phyloP scores from a whole-genome alignment of 2,888 invertebrate genomes.

The Phymatocera aterrima region DNA sequence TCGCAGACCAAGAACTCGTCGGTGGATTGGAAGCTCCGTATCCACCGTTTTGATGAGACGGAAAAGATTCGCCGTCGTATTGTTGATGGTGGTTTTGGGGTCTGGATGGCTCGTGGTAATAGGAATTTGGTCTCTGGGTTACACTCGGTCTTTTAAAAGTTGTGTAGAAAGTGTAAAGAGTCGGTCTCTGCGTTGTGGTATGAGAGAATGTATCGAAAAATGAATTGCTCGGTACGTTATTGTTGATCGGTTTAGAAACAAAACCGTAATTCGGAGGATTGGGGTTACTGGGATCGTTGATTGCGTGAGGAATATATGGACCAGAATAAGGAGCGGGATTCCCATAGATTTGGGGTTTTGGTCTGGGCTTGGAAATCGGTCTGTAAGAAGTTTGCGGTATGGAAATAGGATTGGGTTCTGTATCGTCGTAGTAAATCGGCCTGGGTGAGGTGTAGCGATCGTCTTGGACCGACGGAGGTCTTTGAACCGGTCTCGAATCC shows the following conservation, averaged over 20 bases:
- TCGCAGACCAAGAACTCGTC: neutral
- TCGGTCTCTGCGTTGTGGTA: conserved; percentile 54
- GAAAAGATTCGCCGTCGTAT: neutral
- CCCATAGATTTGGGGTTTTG: conserved; percentile 42
- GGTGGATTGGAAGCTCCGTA: conserved; percentile 13
- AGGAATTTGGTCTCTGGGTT: conserved; percentile 40
- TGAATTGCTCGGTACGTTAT: conserved; percentile 57
- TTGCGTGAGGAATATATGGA: conserved; percentile 59
- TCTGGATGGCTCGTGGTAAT: conserved; percentile 41
- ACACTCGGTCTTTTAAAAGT: conserved; percentile 43
- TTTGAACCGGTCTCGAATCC: neutral
- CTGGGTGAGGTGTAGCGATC: conserved; percentile 17
- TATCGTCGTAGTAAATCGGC: conserved; percentile 40
- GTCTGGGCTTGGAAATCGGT: neutral
- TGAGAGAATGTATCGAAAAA: conserved; percentile 49
- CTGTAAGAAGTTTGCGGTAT: conserved; percentile 4
- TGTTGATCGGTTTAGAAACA: conserved; percentile 52
- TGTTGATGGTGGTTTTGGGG: conserved; percentile 16
- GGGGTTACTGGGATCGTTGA: conserved; percentile 64
- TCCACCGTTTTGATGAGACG: neutral
- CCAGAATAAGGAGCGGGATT: conserved; percentile 1
- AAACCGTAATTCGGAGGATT: conserved; percentile 65
- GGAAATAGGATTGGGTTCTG: conserved; percentile 1
- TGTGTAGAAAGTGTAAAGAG: conserved; percentile 59
- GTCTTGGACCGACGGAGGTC: neutral